Percentiles rank a stretch among this genome's conserved stretches.
These are phyloP conservation scores for Forbesichthys papilliferus DNA, from an alignment of 2,113 vertebrate genomes.

Conservation along the genomic window DNA sequence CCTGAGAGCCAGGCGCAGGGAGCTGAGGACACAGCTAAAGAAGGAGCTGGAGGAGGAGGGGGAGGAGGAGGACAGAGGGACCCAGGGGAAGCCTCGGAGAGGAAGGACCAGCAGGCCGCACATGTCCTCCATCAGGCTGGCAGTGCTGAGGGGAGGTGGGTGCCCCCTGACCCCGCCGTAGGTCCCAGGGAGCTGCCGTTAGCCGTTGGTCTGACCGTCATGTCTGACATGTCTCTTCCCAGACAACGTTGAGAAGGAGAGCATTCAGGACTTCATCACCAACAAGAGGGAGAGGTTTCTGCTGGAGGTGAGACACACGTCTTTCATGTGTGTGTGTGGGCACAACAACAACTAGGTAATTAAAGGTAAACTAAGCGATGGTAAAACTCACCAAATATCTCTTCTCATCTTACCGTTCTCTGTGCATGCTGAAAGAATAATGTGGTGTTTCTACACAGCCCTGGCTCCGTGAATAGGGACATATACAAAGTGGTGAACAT, in stretches of 20 bases:
- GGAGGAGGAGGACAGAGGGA: neutral
- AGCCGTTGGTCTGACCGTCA: too few relatives aligned
- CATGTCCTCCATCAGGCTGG: constrained; percentile 62
- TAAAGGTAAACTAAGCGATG: too few relatives aligned
- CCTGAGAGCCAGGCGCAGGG: constrained; percentile 57
- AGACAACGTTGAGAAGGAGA: constrained; percentile 80
- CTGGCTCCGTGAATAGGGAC: too few relatives aligned
- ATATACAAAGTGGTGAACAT: too few relatives aligned
- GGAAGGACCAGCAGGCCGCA: constrained; percentile 35
- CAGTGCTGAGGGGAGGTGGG: constrained; percentile 75
- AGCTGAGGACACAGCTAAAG: constrained; percentile 68
- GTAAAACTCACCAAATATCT: too few relatives aligned
- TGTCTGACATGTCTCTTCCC: constrained; percentile 1
- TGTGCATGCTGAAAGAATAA: too few relatives aligned
- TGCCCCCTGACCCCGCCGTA: too few relatives aligned
- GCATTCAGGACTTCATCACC: constrained; percentile 72
- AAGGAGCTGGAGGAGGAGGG: constrained; percentile 57
- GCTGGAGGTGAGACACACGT: constrained; percentile 80
- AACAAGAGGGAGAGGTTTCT: constrained; percentile 84
- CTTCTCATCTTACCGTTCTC: too few relatives aligned
- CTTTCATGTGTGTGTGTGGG: neutral
- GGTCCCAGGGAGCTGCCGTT: too few relatives aligned
- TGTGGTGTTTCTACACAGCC: too few relatives aligned
- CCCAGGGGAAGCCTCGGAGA: constrained; percentile 39
- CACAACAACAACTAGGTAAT: too few relatives aligned